Base-by-base conservation (phyloP, 2,888 invertebrate genomes). In the Sarcophaga subvicina region DNA sequence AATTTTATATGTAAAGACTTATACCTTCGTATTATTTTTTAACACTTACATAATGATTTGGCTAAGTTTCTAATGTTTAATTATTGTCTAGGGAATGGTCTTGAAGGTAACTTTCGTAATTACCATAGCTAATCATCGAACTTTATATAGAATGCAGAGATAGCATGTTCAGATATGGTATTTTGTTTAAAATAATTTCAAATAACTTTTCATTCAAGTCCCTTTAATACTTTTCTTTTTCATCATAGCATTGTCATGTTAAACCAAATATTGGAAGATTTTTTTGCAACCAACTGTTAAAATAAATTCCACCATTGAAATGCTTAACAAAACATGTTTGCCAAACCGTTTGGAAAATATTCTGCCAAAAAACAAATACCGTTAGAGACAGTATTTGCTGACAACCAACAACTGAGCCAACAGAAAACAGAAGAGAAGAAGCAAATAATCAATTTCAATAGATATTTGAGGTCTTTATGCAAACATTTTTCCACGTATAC, bases 311-410 rank as follows among this genome's bases (percentile, higher is more conserved):
- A 54, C 10, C 69, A 81, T 77, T 66, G 70, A 71, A 83, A 78
- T 67, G 66, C 54, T 59, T 83, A 78, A 79, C 83, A 79, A 54
- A 78, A 79, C 78, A 25, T 83, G 63, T 83, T 83, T 78, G 78
- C 54, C 83, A 73, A 78, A 54, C 4, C 59, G 72, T 62, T 79
- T 83, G 73, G 62, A 83, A 69, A 72, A 78, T 77, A 62, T 67
- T 78, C 5, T 25, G 11, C 1, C 63, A 71, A 66, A 60, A 80
- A 49, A 62, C 27, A 66, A 83, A 78, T 67, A 20, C 62, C 17
- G 54, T 60, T 67, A n/a, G 49, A 67, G 71, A 67, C 83, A 83
- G 73, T 63, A 73, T 78, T 73, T 83, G 47, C 25, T 83, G 72
- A 72, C 72, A 83, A 27, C 25, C 60, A 73, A 20, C 27, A 54